Conservation (phyloP, 2,888 invertebrate genomes). For the Troides aeacus region DNA sequence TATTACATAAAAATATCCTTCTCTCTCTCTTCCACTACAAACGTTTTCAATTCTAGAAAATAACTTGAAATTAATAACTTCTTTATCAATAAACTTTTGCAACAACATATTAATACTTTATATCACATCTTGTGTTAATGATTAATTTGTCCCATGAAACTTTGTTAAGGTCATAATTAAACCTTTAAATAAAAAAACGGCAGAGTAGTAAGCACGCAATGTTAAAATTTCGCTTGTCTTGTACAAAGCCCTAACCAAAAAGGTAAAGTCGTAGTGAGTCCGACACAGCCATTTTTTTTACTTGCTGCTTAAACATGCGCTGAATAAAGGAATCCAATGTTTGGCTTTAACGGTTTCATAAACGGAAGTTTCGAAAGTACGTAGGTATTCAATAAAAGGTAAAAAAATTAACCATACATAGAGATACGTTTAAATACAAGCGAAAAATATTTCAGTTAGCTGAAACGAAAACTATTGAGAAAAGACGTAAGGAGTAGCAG, state of each 20-base stretch:
- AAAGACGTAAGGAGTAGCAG: no score
- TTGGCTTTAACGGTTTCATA: conserved; percentile 13
- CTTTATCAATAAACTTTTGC: neutral
- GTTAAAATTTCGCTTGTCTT: neutral
- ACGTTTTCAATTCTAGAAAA: neutral
- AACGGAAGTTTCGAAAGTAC: conserved; percentile 15
- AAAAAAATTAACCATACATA: conserved; percentile 7
- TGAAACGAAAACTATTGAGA: no score
- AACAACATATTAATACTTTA: neutral
- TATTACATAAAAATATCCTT: neutral
- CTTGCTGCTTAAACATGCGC: conserved; percentile 9
- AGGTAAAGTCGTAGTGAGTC: neutral
- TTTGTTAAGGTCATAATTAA: neutral
- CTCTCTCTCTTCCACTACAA: neutral
- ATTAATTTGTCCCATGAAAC: neutral
- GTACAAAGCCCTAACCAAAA: neutral
- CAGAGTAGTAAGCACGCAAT: neutral
- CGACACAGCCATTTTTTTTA: conserved; percentile 7
- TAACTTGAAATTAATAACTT: neutral
- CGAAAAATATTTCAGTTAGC: neutral
- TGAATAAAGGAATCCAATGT: conserved; percentile 14
- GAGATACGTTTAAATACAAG: neutral
- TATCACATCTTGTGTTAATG: neutral
- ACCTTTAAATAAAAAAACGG: no score
- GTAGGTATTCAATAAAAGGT: neutral